A percentile compares a stretch with the other conserved stretches of the same genome.
These are phyloP conservation scores for Cyanoramphus novaezelandiae DNA, from an alignment of 2,113 vertebrate species.

Conservation along the genomic window DNA sequence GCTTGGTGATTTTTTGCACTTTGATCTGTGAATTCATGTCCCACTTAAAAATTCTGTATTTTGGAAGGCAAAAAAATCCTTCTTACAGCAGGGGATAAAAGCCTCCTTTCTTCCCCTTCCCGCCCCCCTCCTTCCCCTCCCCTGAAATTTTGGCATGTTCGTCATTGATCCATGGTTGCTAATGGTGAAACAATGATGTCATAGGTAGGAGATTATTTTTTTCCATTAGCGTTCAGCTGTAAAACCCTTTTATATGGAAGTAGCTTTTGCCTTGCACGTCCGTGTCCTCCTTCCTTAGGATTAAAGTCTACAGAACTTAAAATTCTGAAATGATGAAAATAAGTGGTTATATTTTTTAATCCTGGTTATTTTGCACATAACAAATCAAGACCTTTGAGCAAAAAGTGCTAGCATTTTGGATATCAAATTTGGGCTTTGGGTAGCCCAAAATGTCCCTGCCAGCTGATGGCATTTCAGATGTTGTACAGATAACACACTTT, in stretches of 20 bases:
- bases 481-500: not conserved
- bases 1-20: conserved; percentile 65
- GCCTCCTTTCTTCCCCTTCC: not conserved
- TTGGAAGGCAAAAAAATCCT: not conserved
- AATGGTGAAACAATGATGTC: conserved; percentile 10
- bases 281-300: not conserved
- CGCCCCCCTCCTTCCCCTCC: not conserved
- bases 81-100: not conserved
- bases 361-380: not conserved
- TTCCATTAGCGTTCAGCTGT: not conserved
- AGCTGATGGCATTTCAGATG: not conserved
- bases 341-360: not conserved
- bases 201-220: conserved; percentile 7
- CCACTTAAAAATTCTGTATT: conserved; percentile 28
- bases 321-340: not conserved
- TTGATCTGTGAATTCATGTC: conserved; percentile 52
- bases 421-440: not conserved
- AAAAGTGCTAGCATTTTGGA: not conserved
- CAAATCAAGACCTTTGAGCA: not conserved
- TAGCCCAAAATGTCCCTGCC: not conserved
- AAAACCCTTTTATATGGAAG: not conserved
- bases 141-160: not conserved
- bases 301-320: not conserved
- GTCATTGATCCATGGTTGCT: not conserved
- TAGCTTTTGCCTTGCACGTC: not conserved